Conservation (phyloP, 2,797 vertebrate species). For the Mallotus villosus region DNA sequence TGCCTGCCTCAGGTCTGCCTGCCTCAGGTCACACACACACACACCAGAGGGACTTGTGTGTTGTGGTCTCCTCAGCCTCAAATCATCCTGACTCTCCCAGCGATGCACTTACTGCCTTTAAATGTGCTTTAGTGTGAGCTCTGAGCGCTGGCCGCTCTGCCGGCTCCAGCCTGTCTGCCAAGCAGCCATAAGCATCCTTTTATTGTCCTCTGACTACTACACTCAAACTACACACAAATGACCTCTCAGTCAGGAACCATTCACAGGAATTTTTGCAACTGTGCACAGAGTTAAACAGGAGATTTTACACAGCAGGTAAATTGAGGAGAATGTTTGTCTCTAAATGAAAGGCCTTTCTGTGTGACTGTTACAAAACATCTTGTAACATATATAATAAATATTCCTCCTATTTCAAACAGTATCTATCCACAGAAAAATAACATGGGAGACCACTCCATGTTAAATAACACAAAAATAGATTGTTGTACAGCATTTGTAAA, state of each 20-base stretch:
- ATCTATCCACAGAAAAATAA: too few species aligned
- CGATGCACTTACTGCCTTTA: constrained; percentile 61
- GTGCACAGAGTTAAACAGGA: not conserved
- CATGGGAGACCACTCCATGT: too few species aligned
- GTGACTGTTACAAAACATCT: too few species aligned
- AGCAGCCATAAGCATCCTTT: constrained; percentile 64
- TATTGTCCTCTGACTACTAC: constrained; percentile 64
- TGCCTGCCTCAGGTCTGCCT: too few species aligned
- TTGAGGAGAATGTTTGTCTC: too few species aligned
- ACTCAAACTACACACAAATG: constrained; percentile 51
- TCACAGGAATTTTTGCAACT: constrained; percentile 34
- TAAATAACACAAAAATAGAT: too few species aligned
- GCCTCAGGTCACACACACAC: too few species aligned
- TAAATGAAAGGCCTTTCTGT: too few species aligned
- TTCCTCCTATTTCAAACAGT: too few species aligned
- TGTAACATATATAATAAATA: too few species aligned
- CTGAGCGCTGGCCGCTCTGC: constrained; percentile 58
- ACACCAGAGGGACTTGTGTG: too few species aligned
- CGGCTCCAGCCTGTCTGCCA: constrained; percentile 69
- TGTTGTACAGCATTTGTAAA: too few species aligned
- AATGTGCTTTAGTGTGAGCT: constrained; percentile 65
- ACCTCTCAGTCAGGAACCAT: constrained; percentile 39
- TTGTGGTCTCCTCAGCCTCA: constrained; percentile 32
- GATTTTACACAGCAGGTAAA: not conserved
- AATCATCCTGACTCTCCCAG: constrained; percentile 60